Conservation (phyloP, 2,113 vertebrate species). For the Pseudonaja textilis region DNA sequence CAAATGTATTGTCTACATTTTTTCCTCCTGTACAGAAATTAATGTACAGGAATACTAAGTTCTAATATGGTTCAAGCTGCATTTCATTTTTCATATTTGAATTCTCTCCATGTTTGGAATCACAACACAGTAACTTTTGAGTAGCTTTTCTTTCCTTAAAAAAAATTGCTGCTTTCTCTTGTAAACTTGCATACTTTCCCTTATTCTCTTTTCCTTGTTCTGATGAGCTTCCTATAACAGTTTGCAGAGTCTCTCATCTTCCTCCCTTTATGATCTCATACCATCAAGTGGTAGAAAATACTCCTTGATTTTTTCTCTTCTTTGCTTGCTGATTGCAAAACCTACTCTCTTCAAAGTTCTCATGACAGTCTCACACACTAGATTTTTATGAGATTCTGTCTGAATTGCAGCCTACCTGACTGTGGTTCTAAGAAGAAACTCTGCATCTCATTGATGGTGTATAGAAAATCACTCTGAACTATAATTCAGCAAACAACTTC, state of each 20-base stretch:
- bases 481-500: not conserved
- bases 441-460: not conserved
- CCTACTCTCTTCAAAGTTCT: not conserved
- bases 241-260: not conserved
- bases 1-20: not conserved
- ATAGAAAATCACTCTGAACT: not conserved
- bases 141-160: not conserved
- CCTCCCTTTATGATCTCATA: constrained; percentile 10
- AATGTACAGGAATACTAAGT: not conserved
- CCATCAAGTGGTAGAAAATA: not conserved
- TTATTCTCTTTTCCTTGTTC: not conserved
- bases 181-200: not conserved
- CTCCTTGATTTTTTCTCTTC: constrained; percentile 15
- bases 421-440: not conserved
- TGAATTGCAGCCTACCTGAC: not conserved
- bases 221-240: not conserved
- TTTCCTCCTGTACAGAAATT: not conserved
- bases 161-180: not conserved
- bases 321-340: constrained; percentile 35
- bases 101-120: not conserved
- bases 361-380: not conserved
- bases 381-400: not conserved
- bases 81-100: not conserved
- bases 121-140: not conserved
- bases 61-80: not conserved